Evolutionary conservation across 2,113 vertebrate genomes (phyloP), one percentile per base, ranked within the genome.

Genomic region (Chaetodon auriga): DNA sequence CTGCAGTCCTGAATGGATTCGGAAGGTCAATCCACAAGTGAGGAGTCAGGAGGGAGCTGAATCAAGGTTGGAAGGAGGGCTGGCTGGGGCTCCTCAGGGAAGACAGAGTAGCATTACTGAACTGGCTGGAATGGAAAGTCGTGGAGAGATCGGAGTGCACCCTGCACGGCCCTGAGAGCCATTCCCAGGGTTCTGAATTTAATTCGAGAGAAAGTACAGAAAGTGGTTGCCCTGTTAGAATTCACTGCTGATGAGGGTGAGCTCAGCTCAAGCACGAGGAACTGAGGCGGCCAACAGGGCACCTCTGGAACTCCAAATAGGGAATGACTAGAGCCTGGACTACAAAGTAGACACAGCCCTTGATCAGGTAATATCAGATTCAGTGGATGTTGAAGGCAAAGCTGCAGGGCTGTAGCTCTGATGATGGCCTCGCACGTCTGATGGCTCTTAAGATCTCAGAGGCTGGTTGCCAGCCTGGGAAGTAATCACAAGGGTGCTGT

Each of bases 21-120:
- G 61, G 65, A 83, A 51, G 68, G 63, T 87, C 68, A 80, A 66
- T 63, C 49, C 62, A 54, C 19, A 35, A 30, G 25, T 16, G 25
- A 78, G 61, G 51, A n/a, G 25, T 25, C 49, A 68, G 36, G 23
- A 81, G 14, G 60, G 64, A 80, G 73, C 21, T 30, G 62, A 78
- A 80, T 65, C 75, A 61, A 55, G 38, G 30, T 64, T 13, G 23
- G 38, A 51, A 30, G 35, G 15, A 36, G 53, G 35, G 74, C 21
- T 74, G 57, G 19, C 30, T 23, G 30, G n/a, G 53, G 49, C 25
- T 80, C 79, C 16, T 60, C 19, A 23, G 48, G 54, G 76, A 74
- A 43, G 78, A 11, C 23, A 51, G 14, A 41, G 36, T 19, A 71
- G 49, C 41, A 23, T 45, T 11, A 65, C 36, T 11, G 45, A 25